Evolutionary conservation across 1,140 invertebrate genomes (phyloP).

Genomic region (Brachionus rotundiformis): DNA sequence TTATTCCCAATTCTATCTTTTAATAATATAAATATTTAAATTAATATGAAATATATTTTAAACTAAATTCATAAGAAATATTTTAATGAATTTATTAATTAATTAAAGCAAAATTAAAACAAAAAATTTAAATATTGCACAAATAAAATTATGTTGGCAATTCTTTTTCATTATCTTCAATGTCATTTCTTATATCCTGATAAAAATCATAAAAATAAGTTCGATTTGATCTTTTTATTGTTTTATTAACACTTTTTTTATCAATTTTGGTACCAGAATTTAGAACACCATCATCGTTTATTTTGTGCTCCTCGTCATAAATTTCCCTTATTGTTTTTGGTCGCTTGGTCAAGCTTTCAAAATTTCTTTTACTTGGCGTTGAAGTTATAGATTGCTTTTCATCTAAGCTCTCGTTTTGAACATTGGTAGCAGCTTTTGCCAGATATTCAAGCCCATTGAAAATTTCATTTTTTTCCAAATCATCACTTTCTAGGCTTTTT

Average conservation of each 20-base stretch:
- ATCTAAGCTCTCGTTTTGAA: background rate
- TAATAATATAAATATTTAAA: no score
- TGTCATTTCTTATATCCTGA: conserved; percentile 34
- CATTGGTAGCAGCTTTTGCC: background rate
- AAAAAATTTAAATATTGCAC: no score
- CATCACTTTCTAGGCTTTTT: background rate
- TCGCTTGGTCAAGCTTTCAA: background rate
- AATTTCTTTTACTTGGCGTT: conserved; percentile 16
- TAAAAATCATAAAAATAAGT: conserved; percentile 48
- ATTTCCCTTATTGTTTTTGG: conserved; percentile 8
- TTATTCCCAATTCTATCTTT: no score
- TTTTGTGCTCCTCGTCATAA: conserved; percentile 9
- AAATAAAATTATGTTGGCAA: no score
- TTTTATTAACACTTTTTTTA: background rate
- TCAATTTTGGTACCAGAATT: background rate
- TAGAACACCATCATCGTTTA: background rate
- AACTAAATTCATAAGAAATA: no score
- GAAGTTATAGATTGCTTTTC: background rate
- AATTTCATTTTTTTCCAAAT: background rate
- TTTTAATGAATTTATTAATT: no score
- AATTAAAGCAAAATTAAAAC: no score
- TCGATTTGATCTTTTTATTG: conserved; percentile 17
- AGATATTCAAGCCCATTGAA: background rate
- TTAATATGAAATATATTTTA: no score
- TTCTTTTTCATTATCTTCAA: conserved; percentile 7